Evolutionary conservation across 1,140 invertebrate genomes (phyloP).

Genomic region (Metopolophium dirhodum): DNA sequence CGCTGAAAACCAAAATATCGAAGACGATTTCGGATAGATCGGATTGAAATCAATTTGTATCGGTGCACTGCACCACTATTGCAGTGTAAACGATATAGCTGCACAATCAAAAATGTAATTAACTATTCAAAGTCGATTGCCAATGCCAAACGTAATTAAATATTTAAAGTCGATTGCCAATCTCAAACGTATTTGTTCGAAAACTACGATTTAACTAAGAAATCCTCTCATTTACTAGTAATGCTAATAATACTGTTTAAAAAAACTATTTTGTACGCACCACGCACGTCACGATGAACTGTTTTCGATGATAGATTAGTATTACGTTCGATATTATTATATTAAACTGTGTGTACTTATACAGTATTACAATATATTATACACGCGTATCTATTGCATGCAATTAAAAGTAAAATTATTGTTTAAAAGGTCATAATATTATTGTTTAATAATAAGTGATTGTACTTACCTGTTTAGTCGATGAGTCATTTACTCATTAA

Average conservation of each 20-base stretch:
- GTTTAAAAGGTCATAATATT: slow-evolving; percentile 12
- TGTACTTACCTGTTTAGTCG: not conserved
- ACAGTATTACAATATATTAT: not conserved
- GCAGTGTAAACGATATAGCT: not conserved
- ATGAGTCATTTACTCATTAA: not conserved
- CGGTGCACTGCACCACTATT: not conserved
- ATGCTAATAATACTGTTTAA: not conserved
- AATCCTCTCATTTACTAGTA: not conserved
- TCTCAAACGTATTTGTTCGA: not conserved
- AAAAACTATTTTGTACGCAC: not conserved
- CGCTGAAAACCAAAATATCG: not conserved
- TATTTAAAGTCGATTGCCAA: not conserved
- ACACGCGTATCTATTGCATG: not conserved
- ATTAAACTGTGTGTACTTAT: not conserved
- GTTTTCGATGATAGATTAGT: not conserved
- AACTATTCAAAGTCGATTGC: not conserved
- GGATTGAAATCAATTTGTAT: not conserved
- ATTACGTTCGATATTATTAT: not conserved
- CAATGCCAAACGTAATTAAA: not conserved
- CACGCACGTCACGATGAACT: not conserved
- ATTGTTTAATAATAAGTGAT: slow-evolving; percentile 17
- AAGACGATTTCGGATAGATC: not conserved
- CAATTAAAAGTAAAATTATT: slow-evolving; percentile 3
- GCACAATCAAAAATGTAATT: not conserved
- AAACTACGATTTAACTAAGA: not conserved